phyloP scores from a whole-genome alignment of 1,140 invertebrate species.

The Dendrolimus kikuchii region DNA sequence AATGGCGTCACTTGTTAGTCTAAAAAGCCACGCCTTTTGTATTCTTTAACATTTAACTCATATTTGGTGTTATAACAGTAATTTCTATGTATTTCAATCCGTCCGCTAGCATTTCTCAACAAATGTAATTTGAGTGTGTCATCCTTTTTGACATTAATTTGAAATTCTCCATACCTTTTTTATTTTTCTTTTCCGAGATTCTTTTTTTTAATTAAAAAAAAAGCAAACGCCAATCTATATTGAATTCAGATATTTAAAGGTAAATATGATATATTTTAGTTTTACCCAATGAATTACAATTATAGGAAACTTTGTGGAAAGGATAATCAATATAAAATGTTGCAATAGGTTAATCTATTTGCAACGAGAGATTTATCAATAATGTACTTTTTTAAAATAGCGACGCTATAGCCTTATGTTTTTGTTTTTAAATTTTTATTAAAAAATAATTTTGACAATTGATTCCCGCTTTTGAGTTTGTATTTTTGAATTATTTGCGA shows the following conservation, averaged over 20 bases:
- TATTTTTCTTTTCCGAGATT: slow-evolving; percentile 30
- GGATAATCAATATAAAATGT: too few species aligned
- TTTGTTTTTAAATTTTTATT: slow-evolving; percentile 5
- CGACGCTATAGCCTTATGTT: slow-evolving; percentile 7
- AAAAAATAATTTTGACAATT: slow-evolving; percentile 15
- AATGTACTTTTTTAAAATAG: not conserved
- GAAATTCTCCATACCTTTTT: slow-evolving; percentile 23
- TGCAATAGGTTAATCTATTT: too few species aligned
- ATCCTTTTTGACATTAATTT: slow-evolving; percentile 11
- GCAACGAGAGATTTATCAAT: too few species aligned
- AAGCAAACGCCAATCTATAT: slow-evolving; percentile 36
- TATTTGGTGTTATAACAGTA: slow-evolving; percentile 1
- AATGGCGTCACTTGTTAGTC: slow-evolving; percentile 15
- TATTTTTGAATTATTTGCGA: not conserved
- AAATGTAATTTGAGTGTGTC: slow-evolving; percentile 5
- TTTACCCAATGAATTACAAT: not conserved
- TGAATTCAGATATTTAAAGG: slow-evolving; percentile 17
- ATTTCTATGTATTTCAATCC: slow-evolving; percentile 5
- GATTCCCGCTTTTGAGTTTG: slow-evolving; percentile 1
- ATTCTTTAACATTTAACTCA: not conserved
- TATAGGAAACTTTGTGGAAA: not conserved
- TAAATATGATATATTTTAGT: slow-evolving; percentile 7
- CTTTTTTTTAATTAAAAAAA: slow-evolving; percentile 41
- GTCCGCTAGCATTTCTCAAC: not conserved
- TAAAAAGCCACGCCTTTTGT: slow-evolving; percentile 12